These are phyloP conservation scores for Acanthis flammea DNA, from an alignment of 2,797 vertebrate species.

Conservation along the genomic window DNA sequence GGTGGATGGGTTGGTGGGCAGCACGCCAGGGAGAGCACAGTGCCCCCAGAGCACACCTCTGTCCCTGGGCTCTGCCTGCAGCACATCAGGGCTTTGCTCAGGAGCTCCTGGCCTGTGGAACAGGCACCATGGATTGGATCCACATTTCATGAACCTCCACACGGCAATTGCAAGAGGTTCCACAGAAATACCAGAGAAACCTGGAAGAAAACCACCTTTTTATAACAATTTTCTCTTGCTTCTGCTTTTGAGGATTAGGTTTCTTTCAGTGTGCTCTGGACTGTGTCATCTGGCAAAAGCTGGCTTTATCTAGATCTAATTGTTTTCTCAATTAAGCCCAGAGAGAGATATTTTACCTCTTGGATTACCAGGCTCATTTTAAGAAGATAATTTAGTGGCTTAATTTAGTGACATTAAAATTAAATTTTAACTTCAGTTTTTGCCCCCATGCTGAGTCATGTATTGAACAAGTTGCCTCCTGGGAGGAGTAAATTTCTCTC, in stretches of 20 bases:
- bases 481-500: neutral
- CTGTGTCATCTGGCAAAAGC: constrained; percentile 24
- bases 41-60: neutral
- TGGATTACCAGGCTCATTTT: constrained; percentile 35
- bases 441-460: neutral
- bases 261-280: constrained; percentile 30
- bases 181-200: neutral
- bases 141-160: neutral
- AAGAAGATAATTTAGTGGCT: constrained; percentile 36
- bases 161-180: neutral
- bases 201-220: neutral
- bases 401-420: constrained; percentile 43
- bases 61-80: neutral
- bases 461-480: neutral
- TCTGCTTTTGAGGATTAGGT: constrained; percentile 17
- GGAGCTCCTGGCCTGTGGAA: neutral
- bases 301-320: constrained; percentile 18
- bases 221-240: neutral
- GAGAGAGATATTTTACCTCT: constrained; percentile 45
- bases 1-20: neutral
- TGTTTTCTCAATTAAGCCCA: constrained; percentile 59
- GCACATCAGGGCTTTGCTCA: neutral
- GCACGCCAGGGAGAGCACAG: rapidly evolving
- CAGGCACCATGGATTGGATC: rapidly evolving
- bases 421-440: constrained; percentile 21